Evolutionary conservation across 2,888 invertebrate genomes (phyloP).

Genomic region (Leptopterna dolabrata): DNA sequence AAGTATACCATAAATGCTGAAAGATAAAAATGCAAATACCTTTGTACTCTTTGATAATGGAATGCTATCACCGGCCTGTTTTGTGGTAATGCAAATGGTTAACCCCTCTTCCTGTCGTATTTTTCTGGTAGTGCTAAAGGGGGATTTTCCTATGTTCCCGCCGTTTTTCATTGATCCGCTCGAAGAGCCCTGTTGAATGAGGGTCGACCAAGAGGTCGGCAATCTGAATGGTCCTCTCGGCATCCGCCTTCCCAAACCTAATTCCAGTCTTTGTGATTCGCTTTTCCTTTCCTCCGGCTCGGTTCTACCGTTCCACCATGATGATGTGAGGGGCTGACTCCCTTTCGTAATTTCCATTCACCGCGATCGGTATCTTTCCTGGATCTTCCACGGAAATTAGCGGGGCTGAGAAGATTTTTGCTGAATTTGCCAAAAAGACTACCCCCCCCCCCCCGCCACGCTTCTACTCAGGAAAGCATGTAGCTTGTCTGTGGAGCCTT

Average conservation of each 20-base stretch:
- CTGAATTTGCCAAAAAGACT: neutral
- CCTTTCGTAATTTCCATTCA: neutral
- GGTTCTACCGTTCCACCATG: neutral
- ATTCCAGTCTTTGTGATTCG: neutral
- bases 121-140: no score
- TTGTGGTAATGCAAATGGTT: no score
- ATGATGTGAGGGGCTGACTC: neutral
- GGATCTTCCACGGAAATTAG: neutral
- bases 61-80: no score
- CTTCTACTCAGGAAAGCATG: no score
- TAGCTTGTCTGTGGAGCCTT: no score
- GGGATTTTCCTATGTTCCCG: neutral
- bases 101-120: no score
- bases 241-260: neutral
- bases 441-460: no score
- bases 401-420: neutral
- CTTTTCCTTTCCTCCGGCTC: neutral
- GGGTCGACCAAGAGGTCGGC: neutral
- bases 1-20: no score
- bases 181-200: neutral
- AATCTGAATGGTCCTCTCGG: neutral
- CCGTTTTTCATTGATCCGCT: neutral
- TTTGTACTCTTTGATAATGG: no score
- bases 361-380: neutral
- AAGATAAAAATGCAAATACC: no score